phyloP scores from a whole-genome alignment of 2,888 invertebrate species.

The Matsumyia berberina region DNA sequence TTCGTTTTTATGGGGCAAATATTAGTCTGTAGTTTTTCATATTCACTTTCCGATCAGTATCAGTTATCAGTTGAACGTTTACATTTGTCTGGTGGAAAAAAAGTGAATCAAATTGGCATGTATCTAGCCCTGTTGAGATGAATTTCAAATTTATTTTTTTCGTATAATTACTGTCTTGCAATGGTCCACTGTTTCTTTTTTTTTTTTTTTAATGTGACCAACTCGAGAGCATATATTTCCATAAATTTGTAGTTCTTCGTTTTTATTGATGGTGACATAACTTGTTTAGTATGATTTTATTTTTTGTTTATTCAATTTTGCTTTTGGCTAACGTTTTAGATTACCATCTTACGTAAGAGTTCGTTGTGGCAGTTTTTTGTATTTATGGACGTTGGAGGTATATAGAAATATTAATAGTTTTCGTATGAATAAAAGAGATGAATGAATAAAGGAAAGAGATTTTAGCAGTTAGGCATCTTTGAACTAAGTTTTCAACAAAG shows the following conservation, averaged over 20 bases:
- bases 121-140: conserved; percentile 18
- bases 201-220: conserved; percentile 22
- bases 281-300: conserved; percentile 18
- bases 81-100: conserved; percentile 33
- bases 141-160: conserved; percentile 21
- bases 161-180: conserved; percentile 9
- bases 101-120: conserved; percentile 47
- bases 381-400: too few species aligned
- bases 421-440: not conserved
- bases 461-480: too few species aligned
- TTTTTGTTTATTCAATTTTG: conserved; percentile 22
- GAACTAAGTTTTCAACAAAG: too few species aligned
- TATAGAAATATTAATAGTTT: not conserved
- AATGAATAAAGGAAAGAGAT: not conserved
- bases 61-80: conserved; percentile 10
- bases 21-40: conserved; percentile 23
- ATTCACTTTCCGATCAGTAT: conserved; percentile 27
- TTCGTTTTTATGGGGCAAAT: not conserved
- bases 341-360: conserved; percentile 18
- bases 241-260: conserved; percentile 37
- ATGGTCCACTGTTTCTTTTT: not conserved
- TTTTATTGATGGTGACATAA: conserved; percentile 32
- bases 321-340: conserved; percentile 1
- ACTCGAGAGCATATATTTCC: conserved; percentile 44
- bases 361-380: not conserved